Evolutionary conservation across 64 coral and sea anemone species (phyloP), one percentile per base, ranked within the genome.

Genomic region (Montipora foliosa): DNA sequence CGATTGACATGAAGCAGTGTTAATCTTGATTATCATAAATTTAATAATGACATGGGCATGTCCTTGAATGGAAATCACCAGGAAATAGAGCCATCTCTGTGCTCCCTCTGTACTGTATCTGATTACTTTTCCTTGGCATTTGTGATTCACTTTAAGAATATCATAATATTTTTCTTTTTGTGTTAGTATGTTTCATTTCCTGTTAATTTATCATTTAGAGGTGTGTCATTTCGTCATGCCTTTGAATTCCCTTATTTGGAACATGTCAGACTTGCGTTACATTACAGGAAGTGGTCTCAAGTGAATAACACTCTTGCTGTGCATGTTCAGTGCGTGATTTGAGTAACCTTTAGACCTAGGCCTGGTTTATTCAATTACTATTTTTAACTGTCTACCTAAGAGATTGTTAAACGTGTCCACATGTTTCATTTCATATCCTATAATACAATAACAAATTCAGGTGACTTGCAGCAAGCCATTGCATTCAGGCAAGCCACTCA

Each of bases 191-290:
- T 49, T 85, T 45, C 4, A 85, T 15, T 86, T 72, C 82, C 47
- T 50, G 60, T 72, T 1, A 16, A 86, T 49, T 12, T 49, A 37
- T 21, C 3, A 21, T 17, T 5, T 50, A 78, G 76, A 49, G 45
- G 76, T 5, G 45, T 13, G 45, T 16, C 17, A 3, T 14, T 49
- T 49, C 16, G 14, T n/a, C 44, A 13, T 6, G 12, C 46, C 13
- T 78, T 78, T 19, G 11, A 49, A 71, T 20, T 16, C 1, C 82
- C 82, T 86, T 86, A 4, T 86, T 71, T 72, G 82, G 82, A 69
- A 67, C 5, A 19, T 22, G 4, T 67, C 0, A 64, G 17, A 16
- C 64, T 86, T 86, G 82, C 19, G 66, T 86, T 71, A 86, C 82
- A 11, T 7, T 6, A 51, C 62, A 86, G 82, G 62, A 84, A 86